Percentiles rank a stretch among this genome's conserved stretches.
Conservation (phyloP, 2,113 vertebrate genomes). For the Entomyzon cyanotis region DNA sequence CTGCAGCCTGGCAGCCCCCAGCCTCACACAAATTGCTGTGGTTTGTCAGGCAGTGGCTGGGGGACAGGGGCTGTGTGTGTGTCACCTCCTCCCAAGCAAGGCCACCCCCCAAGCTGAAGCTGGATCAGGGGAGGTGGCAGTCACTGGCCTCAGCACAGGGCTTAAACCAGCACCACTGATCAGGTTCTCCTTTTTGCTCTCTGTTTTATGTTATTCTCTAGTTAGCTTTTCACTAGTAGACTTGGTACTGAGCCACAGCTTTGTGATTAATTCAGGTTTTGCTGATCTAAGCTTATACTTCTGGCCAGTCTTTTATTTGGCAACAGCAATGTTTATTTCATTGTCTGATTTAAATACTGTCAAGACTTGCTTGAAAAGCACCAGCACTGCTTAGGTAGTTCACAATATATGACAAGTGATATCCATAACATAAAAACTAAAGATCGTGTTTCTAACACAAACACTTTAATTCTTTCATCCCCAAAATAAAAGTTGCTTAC, state of each 20-base stretch:
- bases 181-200: background rate
- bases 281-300: background rate
- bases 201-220: background rate
- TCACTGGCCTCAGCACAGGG: too few relatives aligned
- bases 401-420: background rate
- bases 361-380: background rate
- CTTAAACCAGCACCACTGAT: background rate
- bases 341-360: background rate
- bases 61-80: background rate
- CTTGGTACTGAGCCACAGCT: background rate
- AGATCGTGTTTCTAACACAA: background rate
- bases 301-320: background rate
- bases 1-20: background rate
- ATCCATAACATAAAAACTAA: background rate
- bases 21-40: background rate
- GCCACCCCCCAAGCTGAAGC: background rate
- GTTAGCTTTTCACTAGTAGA: background rate
- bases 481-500: background rate
- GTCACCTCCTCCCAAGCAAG: background rate
- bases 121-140: background rate
- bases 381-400: background rate
- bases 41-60: background rate
- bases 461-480: background rate
- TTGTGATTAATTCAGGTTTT: slow-evolving; percentile 1
- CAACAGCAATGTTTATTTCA: background rate